These are phyloP conservation scores for Recurvirostra avosetta DNA, from an alignment of 2,113 vertebrate genomes.

Conservation along the genomic window DNA sequence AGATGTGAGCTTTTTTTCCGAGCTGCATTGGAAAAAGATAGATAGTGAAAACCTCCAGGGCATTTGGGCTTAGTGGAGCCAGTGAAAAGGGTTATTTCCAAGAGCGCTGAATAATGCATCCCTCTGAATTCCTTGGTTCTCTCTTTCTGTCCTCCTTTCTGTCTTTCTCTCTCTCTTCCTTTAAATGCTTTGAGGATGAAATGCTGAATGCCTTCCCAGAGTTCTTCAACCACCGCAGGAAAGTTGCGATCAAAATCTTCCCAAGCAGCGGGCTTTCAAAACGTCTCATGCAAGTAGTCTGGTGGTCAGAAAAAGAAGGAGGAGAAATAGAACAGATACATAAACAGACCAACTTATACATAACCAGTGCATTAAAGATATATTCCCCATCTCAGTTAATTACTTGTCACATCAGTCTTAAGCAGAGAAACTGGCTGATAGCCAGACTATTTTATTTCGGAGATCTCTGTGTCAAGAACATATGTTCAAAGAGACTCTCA, in stretches of 20 bases:
- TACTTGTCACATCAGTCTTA: constrained; percentile 58
- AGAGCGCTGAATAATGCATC: constrained; percentile 64
- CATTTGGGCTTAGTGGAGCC: constrained; percentile 63
- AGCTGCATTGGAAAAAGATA: constrained; percentile 61
- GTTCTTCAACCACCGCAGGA: not conserved
- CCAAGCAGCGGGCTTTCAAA: not conserved
- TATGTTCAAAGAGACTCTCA: not conserved
- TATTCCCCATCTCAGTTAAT: constrained; percentile 52
- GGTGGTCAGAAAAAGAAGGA: not conserved
- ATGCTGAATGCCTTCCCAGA: not conserved
- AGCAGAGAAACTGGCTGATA: constrained; percentile 21
- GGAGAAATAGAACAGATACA: not conserved
- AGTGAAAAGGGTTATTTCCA: constrained; percentile 68
- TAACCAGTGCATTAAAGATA: constrained; percentile 27
- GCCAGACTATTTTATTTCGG: constrained; percentile 10
- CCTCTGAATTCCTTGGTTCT: constrained; percentile 62
- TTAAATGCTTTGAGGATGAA: constrained; percentile 30
- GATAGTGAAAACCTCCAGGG: constrained; percentile 68
- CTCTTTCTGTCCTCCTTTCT: constrained; percentile 46
- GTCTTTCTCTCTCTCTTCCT: constrained; percentile 19
- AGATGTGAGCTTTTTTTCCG: constrained; percentile 60
- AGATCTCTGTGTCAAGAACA: not conserved
- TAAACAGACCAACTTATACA: not conserved
- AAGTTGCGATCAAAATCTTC: constrained; percentile 9
- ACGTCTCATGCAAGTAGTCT: not conserved